phyloP scores from a whole-genome alignment of 2,797 vertebrate genomes.

The Pipistrellus pipistrellus region DNA sequence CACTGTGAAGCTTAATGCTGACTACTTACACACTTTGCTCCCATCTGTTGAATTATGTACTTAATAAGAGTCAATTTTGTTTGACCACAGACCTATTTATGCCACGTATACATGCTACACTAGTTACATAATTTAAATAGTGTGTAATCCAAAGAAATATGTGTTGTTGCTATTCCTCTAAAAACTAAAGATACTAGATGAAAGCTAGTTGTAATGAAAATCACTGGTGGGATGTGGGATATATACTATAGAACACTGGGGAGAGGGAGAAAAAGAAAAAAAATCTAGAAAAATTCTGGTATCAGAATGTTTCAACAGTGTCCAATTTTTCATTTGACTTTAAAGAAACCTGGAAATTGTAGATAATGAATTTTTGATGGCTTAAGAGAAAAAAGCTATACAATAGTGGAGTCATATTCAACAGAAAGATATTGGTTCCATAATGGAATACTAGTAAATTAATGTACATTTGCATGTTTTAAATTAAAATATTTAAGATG shows the following conservation, averaged over 20 bases:
- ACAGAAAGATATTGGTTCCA: neutral
- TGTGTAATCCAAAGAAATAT: neutral
- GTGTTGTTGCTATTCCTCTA: neutral
- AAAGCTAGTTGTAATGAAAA: neutral
- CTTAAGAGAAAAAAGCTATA: neutral
- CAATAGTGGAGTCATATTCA: neutral
- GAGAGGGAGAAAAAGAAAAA: neutral
- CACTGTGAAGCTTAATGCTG: neutral
- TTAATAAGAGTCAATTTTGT: neutral
- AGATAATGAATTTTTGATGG: neutral
- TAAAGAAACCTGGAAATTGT: neutral
- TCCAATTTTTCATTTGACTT: neutral
- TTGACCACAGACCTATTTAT: neutral
- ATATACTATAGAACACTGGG: neutral
- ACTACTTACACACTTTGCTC: neutral
- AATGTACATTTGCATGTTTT: neutral
- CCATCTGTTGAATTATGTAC: neutral
- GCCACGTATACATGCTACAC: neutral
- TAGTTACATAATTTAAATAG: neutral
- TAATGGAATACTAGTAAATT: constrained; percentile 36
- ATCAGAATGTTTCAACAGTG: neutral
- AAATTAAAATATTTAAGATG: constrained; percentile 51
- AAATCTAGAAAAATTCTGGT: neutral
- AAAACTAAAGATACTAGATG: neutral
- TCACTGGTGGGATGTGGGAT: neutral